phyloP scores from a whole-genome alignment of 2,797 vertebrate genomes.

The Pygocentrus nattereri region DNA sequence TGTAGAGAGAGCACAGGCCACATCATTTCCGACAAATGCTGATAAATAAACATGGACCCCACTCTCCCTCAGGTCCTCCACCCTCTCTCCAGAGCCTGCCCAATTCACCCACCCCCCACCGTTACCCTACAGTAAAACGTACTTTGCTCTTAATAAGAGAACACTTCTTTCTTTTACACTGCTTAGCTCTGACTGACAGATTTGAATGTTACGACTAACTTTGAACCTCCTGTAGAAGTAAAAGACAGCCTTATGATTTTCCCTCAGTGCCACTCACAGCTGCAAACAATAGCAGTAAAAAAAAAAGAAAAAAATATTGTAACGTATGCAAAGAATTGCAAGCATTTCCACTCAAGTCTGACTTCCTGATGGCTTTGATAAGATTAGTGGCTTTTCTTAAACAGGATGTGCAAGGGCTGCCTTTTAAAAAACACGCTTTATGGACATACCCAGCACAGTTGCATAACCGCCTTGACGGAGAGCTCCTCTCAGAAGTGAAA shows the following conservation, averaged over 20 bases:
- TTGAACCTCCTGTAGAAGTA: slow-evolving; percentile 53
- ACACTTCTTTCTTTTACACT: slow-evolving; percentile 46
- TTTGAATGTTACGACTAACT: slow-evolving; percentile 62
- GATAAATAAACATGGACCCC: slow-evolving; percentile 81
- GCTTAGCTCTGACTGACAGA: slow-evolving; percentile 70
- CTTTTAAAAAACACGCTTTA: slow-evolving; percentile 63
- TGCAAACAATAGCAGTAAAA: slow-evolving; percentile 71
- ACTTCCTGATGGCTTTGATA: slow-evolving; percentile 83
- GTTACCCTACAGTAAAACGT: slow-evolving; percentile 80
- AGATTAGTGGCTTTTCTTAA: slow-evolving; percentile 82
- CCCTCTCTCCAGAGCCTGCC: slow-evolving; percentile 78
- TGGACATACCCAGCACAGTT: slow-evolving; percentile 65
- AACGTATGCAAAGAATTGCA: slow-evolving; percentile 72
- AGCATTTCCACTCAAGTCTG: slow-evolving; percentile 77
- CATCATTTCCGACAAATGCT: slow-evolving; percentile 77
- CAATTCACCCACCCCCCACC: slow-evolving; percentile 73
- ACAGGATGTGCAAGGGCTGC: slow-evolving; percentile 78
- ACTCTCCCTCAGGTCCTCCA: slow-evolving; percentile 74
- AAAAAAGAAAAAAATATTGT: slow-evolving; percentile 66
- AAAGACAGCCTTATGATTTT: slow-evolving; percentile 47
- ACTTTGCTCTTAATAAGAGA: slow-evolving; percentile 76
- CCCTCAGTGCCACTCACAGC: slow-evolving; percentile 56
- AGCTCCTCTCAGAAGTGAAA: slow-evolving; percentile 69
- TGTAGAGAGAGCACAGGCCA: slow-evolving; percentile 69
- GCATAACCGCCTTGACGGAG: slow-evolving; percentile 72